A percentile compares a stretch with the other conserved stretches of the same genome.
These are phyloP conservation scores for Anhinga anhinga DNA, from an alignment of 2,113 vertebrate species.

Conservation along the genomic window DNA sequence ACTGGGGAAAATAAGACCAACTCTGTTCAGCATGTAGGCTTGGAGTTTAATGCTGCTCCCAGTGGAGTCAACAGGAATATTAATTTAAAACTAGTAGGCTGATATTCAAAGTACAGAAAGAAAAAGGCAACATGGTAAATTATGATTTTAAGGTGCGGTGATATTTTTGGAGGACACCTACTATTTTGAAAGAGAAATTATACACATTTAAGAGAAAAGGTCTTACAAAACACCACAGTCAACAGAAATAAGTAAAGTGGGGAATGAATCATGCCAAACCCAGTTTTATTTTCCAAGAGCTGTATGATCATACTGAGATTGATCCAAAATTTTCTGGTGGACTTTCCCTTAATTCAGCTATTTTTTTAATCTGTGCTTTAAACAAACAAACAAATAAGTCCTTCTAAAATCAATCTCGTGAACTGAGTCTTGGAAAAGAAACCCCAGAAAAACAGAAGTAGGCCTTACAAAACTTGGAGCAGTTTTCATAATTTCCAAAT, in stretches of 20 bases:
- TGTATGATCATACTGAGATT: neutral
- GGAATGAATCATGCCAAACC: neutral
- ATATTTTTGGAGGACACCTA: neutral
- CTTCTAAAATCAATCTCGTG: neutral
- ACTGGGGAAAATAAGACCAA: neutral
- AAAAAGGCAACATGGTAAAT: neutral
- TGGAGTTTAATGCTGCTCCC: neutral
- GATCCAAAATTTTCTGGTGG: neutral
- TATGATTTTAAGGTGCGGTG: neutral
- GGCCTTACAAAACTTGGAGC: neutral
- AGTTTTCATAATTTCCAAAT: neutral
- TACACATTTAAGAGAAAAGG: neutral
- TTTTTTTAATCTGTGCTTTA: neutral
- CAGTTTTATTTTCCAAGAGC: neutral
- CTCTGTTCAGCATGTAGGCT: neutral
- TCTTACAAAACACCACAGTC: neutral
- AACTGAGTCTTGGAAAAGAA: neutral
- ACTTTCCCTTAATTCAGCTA: neutral
- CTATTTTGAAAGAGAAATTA: neutral
- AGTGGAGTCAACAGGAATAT: neutral
- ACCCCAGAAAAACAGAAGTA: neutral
- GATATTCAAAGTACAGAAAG: neutral
- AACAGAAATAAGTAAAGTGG: neutral
- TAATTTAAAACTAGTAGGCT: neutral
- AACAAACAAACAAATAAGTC: neutral